Conservation (phyloP, 2,888 invertebrate genomes). For the Sthenelais limicola region DNA sequence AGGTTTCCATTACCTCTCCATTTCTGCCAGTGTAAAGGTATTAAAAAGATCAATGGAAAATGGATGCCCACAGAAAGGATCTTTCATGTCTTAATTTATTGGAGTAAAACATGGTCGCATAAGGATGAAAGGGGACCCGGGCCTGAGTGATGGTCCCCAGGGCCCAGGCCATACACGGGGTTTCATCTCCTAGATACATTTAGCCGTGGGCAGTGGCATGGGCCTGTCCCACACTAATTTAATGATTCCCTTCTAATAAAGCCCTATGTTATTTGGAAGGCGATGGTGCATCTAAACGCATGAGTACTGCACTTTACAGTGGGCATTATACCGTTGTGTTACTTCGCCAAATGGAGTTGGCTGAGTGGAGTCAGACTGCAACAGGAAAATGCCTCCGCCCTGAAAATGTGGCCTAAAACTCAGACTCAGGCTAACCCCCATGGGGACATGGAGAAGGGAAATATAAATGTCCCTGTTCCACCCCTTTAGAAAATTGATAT, state of each 20-base stretch:
- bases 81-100: conserved; percentile 39
- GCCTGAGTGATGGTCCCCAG: conserved; percentile 28
- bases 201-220: conserved; percentile 12
- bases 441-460: no score
- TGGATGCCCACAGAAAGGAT: conserved; percentile 39
- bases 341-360: conserved; percentile 7
- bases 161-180: conserved; percentile 1
- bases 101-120: conserved; percentile 31
- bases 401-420: no score
- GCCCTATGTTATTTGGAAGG: conserved; percentile 31
- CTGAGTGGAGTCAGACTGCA: not conserved
- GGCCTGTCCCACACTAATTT: conserved; percentile 27
- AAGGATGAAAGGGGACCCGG: conserved; percentile 25
- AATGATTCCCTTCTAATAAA: conserved; percentile 39
- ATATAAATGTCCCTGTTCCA: no score
- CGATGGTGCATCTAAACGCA: conserved; percentile 14
- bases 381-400: no score
- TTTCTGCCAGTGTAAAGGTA: conserved; percentile 38
- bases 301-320: conserved; percentile 24
- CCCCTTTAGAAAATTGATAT: no score
- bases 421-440: no score
- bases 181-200: conserved; percentile 17
- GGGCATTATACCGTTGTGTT: not conserved
- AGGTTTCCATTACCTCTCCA: conserved; percentile 34
- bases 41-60: conserved; percentile 40